Conservation (phyloP, 2,113 vertebrate genomes). For the Engraulis encrasicolus region DNA sequence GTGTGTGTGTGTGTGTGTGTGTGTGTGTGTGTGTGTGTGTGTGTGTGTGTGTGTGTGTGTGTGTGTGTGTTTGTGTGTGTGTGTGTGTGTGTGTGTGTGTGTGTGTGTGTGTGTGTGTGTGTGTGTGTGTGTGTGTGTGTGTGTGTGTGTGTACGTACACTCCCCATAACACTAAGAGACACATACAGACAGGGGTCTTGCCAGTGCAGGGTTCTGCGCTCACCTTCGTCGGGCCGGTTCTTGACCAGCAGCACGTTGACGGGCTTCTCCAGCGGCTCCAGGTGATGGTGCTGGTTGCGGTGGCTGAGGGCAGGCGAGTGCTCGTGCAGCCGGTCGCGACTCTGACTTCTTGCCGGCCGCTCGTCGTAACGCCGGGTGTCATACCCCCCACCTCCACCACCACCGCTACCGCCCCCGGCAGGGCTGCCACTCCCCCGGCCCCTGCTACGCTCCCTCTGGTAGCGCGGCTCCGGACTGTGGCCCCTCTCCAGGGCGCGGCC, state of each 20-base stretch:
- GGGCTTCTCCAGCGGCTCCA: conserved; percentile 74
- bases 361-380: conserved; percentile 48
- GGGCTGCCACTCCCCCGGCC: conserved; percentile 69
- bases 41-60: too few relatives aligned
- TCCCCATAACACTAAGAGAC: too few relatives aligned
- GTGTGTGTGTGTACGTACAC: too few relatives aligned
- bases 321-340: conserved; percentile 73
- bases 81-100: too few relatives aligned
- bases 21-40: too few relatives aligned
- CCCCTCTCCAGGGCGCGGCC: conserved; percentile 75
- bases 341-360: conserved; percentile 64
- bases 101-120: too few relatives aligned
- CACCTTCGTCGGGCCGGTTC: conserved; percentile 86
- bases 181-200: neutral
- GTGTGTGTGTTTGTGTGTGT: too few relatives aligned
- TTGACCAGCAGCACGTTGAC: conserved; percentile 88
- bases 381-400: conserved; percentile 33
- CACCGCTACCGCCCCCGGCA: conserved; percentile 40
- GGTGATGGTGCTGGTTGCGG: conserved; percentile 60
- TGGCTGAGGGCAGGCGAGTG: conserved; percentile 60
- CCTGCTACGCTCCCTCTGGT: conserved; percentile 60
- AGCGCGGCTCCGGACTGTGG: conserved; percentile 72
- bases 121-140: too few relatives aligned
- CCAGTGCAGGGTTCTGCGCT: conserved; percentile 25
- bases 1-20: too few relatives aligned